Conservation (phyloP, 2,888 invertebrate genomes). For the Drosophila subquinaria region DNA sequence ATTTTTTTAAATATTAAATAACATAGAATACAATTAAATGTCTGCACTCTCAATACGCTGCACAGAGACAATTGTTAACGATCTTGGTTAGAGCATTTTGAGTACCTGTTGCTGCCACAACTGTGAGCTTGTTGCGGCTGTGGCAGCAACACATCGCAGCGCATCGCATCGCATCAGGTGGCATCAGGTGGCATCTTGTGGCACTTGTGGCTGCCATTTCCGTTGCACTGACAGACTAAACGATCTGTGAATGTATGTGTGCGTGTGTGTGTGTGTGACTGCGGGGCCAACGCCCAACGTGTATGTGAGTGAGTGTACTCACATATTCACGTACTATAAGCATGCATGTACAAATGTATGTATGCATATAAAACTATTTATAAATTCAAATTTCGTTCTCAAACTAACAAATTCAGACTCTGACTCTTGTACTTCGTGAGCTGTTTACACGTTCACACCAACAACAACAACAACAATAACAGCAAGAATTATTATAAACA, state of each 20-base stretch:
- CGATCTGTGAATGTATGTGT: slow-evolving; percentile 48
- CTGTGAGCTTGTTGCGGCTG: slow-evolving; percentile 14
- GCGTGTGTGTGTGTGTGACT: slow-evolving; percentile 21
- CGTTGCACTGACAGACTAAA: slow-evolving; percentile 57
- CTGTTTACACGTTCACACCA: slow-evolving; percentile 52
- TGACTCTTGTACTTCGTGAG: slow-evolving; percentile 32
- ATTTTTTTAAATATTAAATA: too few species aligned
- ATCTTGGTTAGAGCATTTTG: slow-evolving; percentile 1
- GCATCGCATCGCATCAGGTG: slow-evolving; percentile 36
- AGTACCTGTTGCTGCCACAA: slow-evolving; percentile 48
- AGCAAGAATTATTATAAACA: slow-evolving; percentile 21
- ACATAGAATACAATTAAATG: too few species aligned
- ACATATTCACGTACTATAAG: slow-evolving; percentile 38
- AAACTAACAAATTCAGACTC: slow-evolving; percentile 17
- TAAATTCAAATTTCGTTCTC: slow-evolving; percentile 65
- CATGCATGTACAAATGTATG: slow-evolving; percentile 20
- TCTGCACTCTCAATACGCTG: background rate
- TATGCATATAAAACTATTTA: slow-evolving; percentile 47
- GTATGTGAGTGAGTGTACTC: slow-evolving; percentile 12
- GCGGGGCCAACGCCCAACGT: slow-evolving; percentile 52
- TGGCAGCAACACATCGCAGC: slow-evolving; percentile 26
- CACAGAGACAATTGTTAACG: background rate
- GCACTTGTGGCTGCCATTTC: slow-evolving; percentile 58
- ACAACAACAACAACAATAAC: slow-evolving; percentile 24
- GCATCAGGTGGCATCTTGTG: background rate